These are phyloP conservation scores for Latrodectus hesperus DNA, from an alignment of 2,888 invertebrate species.

Conservation along the genomic window DNA sequence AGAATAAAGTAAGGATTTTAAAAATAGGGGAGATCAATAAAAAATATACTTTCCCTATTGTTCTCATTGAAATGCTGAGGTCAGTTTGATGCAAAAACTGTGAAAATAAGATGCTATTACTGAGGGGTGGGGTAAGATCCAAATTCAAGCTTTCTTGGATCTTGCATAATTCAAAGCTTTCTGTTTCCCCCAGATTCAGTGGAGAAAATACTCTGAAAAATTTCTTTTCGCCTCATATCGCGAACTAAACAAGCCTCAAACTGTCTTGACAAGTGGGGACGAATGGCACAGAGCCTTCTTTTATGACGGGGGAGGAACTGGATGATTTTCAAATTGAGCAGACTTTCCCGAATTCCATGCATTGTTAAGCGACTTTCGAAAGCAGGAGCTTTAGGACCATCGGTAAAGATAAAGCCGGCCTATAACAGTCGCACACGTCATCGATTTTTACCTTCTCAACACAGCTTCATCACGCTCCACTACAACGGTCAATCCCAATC, in stretches of 20 bases:
- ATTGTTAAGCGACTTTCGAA: conserved; percentile 49
- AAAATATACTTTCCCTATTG: no score
- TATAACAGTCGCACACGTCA: conserved; percentile 52
- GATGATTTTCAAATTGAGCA: conserved; percentile 19
- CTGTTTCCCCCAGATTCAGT: neutral
- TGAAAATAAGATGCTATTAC: no score
- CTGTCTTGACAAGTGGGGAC: conserved; percentile 3
- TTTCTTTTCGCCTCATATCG: neutral
- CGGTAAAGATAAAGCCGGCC: conserved; percentile 21
- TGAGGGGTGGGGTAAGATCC: no score
- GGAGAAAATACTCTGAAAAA: neutral
- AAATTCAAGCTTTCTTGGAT: no score
- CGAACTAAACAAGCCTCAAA: conserved; percentile 8
- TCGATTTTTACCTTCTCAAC: conserved; percentile 53
- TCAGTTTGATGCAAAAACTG: no score
- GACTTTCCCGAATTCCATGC: conserved; percentile 33
- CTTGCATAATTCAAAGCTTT: no score
- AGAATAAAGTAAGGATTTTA: no score
- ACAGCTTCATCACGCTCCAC: conserved; percentile 64
- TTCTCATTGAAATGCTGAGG: no score
- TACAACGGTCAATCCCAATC: conserved; percentile 65
- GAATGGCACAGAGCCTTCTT: neutral
- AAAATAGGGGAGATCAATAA: no score
- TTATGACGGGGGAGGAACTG: conserved; percentile 1
- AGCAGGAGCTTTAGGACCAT: conserved; percentile 16